These are phyloP conservation scores for Serinus canaria DNA, from an alignment of 2,113 vertebrate species.

Conservation along the genomic window DNA sequence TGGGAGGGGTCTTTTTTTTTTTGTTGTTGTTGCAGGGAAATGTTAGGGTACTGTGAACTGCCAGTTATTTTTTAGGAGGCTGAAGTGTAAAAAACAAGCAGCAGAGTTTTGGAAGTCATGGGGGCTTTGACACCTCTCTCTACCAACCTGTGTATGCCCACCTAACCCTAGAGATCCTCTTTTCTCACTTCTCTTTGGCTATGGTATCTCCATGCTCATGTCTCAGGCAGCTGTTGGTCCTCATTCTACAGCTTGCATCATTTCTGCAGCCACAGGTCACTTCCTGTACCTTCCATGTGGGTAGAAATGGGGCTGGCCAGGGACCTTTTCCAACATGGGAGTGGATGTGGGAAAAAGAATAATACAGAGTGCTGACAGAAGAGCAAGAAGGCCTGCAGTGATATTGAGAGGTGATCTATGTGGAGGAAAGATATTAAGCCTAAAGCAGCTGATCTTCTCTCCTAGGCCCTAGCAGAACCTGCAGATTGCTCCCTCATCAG, in stretches of 20 bases:
- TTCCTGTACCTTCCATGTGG: rapidly evolving
- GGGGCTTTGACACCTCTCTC: not conserved
- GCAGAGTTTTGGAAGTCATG: not conserved
- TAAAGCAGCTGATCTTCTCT: not conserved
- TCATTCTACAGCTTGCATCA: not conserved
- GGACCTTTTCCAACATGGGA: not conserved
- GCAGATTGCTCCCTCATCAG: not conserved
- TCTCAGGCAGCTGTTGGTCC: not conserved
- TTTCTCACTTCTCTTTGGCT: not conserved
- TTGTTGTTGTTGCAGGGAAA: not conserved
- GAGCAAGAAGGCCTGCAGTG: not conserved
- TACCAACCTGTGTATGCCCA: not conserved
- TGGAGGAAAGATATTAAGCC: not conserved
- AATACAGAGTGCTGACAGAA: not conserved
- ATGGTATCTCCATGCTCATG: not conserved
- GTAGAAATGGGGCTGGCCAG: not conserved
- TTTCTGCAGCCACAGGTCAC: not conserved
- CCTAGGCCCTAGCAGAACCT: not conserved
- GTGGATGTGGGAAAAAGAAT: not conserved
- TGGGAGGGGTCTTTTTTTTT: not conserved
- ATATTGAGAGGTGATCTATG: not conserved
- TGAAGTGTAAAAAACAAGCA: not conserved
- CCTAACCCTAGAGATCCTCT: not conserved
- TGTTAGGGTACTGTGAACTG: not conserved
- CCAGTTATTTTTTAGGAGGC: not conserved